Conservation (phyloP, 2,797 vertebrate species). For the Ceryle rudis region DNA sequence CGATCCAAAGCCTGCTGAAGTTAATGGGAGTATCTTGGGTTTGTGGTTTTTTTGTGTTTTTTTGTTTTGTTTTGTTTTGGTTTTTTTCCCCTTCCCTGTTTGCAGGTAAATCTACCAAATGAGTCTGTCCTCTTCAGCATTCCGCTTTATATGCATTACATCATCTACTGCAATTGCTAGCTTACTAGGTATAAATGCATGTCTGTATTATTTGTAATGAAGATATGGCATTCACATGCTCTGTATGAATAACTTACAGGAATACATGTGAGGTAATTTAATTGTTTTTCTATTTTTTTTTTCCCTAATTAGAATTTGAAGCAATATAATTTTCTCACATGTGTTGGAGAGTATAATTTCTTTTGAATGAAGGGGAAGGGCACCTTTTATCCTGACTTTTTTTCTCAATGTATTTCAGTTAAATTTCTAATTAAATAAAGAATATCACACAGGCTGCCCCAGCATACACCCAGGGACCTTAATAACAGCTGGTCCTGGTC, state of each 20-base stretch:
- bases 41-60: not conserved
- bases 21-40: not conserved
- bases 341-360: constrained; percentile 13
- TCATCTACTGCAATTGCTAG: not conserved
- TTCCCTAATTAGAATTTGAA: constrained; percentile 9
- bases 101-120: constrained; percentile 19
- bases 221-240: not conserved
- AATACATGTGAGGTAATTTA: not conserved
- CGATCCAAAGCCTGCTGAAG: constrained; percentile 7
- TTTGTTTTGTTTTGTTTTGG: too few relatives aligned
- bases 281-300: constrained; percentile 3
- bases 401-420: constrained; percentile 27
- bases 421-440: constrained; percentile 36
- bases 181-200: not conserved
- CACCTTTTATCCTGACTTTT: constrained; percentile 22
- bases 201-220: not conserved
- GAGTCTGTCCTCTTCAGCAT: not conserved
- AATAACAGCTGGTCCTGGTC: not conserved
- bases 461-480: not conserved
- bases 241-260: not conserved
- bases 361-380: not conserved
- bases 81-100: not conserved
- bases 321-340: constrained; percentile 15
- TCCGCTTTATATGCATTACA: not conserved
- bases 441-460: not conserved